A percentile compares a stretch with the other conserved stretches of the same genome.
phyloP scores from a whole-genome alignment of 2,888 invertebrate species.

The Lasioglossum malachurum region DNA sequence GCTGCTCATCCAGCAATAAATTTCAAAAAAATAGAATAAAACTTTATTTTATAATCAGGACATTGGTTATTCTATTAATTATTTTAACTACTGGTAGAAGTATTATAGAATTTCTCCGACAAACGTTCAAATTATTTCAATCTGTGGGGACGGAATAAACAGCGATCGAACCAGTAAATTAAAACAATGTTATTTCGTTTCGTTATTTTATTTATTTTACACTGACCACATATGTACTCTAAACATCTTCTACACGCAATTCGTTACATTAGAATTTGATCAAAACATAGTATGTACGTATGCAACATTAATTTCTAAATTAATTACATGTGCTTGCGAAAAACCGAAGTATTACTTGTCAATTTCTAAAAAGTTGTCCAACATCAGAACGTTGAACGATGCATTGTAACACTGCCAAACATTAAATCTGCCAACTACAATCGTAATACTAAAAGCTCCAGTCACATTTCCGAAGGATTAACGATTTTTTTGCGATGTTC shows the following conservation, averaged over 20 bases:
- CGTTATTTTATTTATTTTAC: background rate
- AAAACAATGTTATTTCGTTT: background rate
- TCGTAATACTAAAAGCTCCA: conserved; percentile 2
- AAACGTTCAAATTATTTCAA: background rate
- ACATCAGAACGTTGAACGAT: background rate
- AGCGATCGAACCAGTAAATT: background rate
- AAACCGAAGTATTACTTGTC: background rate
- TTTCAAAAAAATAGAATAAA: background rate
- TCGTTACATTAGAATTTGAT: conserved; percentile 10
- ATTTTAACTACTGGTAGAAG: background rate
- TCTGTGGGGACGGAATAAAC: background rate
- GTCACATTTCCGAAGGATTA: background rate
- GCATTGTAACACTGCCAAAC: background rate
- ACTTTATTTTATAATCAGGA: too few species aligned
- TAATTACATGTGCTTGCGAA: conserved; percentile 1
- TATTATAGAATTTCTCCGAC: background rate
- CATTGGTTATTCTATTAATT: too few species aligned
- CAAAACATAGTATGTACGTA: background rate
- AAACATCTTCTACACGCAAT: conserved; percentile 1
- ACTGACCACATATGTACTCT: background rate
- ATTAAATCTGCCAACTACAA: background rate
- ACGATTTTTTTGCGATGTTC: background rate
- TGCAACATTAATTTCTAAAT: background rate
- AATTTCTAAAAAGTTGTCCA: background rate
- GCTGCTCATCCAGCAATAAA: background rate